phyloP scores from a whole-genome alignment of 2,888 invertebrate genomes.

The Lycophotia porphyrea region DNA sequence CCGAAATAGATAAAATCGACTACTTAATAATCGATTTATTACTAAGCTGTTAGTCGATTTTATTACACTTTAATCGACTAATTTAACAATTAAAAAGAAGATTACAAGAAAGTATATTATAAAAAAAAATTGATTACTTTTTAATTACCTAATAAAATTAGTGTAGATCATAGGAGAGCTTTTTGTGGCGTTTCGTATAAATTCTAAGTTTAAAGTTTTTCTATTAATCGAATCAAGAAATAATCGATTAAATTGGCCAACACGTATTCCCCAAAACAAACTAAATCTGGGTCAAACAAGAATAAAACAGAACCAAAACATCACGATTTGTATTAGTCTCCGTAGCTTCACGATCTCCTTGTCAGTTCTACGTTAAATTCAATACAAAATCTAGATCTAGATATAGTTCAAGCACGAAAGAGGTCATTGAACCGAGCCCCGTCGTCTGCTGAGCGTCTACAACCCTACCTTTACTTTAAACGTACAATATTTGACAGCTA shows the following conservation, averaged over 20 bases:
- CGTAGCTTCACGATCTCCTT: constrained; percentile 64
- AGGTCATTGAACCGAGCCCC: constrained; percentile 77
- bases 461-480: constrained; percentile 70
- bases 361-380: constrained; percentile 64
- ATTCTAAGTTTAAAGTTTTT: background rate
- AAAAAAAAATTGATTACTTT: constrained; percentile 20
- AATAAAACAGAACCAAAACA: constrained; percentile 44
- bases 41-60: constrained; percentile 23
- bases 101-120: constrained; percentile 16
- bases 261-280: background rate
- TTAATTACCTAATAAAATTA: constrained; percentile 39
- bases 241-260: constrained; percentile 25
- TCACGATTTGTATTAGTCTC: constrained; percentile 67
- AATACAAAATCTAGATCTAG: constrained; percentile 69
- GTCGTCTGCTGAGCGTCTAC: constrained; percentile 83
- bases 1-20: constrained; percentile 13
- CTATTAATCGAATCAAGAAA: constrained; percentile 18
- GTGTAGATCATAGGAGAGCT: background rate
- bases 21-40: constrained; percentile 30
- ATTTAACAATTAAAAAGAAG: constrained; percentile 26
- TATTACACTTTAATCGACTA: constrained; percentile 35
- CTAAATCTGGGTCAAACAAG: constrained; percentile 15
- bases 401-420: constrained; percentile 76
- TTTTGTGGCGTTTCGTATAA: background rate
- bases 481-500: constrained; percentile 60